Evolutionary conservation across 2,888 invertebrate genomes (phyloP), one percentile per base, ranked within the genome.

Genomic region (Drosophila ezoana): DNA sequence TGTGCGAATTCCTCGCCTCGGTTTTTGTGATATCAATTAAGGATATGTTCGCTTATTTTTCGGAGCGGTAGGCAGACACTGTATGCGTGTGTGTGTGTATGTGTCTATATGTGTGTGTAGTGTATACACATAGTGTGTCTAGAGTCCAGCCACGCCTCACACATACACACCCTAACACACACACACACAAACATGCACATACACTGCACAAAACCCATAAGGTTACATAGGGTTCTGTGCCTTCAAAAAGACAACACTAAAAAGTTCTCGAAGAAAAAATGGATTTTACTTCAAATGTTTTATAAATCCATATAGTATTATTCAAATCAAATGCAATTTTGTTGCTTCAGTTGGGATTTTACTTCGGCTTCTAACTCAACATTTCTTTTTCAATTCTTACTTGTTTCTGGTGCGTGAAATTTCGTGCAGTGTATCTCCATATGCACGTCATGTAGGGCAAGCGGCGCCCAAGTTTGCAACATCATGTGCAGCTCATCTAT

Each of bases 1-100:
- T 77, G 81, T 81, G 73, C 73, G 80, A 79, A 83, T 87, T 88
- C 75, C 87, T 80, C 72, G 83, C 77, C 73, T 81, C 76, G 63
- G 59, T 80, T 80, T 83, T 81, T 90, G 90, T 90, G 89, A 90
- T 90, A 90, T 90, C 90, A 90, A 90, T 90, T 90, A 90, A 90
- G 90, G 90, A 89, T 87, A 87, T 90, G 79, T 72, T 81, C 62
- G 68, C 71, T 75, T 73, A 75, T 75, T 76, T 74, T 76, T 65
- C 65, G 71, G 72, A 52, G 79, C 72, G 45, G 44, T 66, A 69
- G 70, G 63, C 72, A 75, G 61, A 68, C 49, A 51, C 28, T 41
- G 56, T 13, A 35, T 20, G 14, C 1, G 23, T 37, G 23, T 14
- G 14, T 20, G 11, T 32, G 20, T 28, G 51, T 28, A n/a, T 32